Percentiles rank a stretch among this genome's conserved stretches.
Conservation (phyloP, 2,888 invertebrate species). For the Lasioglossum morio region DNA sequence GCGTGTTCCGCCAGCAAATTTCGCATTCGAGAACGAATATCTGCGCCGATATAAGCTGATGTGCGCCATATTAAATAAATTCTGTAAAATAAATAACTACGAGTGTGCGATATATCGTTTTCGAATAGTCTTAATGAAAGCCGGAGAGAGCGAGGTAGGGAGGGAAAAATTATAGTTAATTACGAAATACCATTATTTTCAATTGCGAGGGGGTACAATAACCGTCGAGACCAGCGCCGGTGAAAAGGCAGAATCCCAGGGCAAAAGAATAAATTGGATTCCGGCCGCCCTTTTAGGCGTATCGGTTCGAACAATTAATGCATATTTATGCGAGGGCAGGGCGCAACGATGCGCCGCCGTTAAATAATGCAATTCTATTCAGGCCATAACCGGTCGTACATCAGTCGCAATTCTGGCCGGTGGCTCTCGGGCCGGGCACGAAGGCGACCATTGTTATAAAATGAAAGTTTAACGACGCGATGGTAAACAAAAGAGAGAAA, state of each 20-base stretch:
- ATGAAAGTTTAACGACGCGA: constrained; percentile 62
- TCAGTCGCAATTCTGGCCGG: constrained; percentile 43
- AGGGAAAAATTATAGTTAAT: constrained; percentile 1
- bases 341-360: constrained; percentile 27
- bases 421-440: constrained; percentile 20
- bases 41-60: background rate
- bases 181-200: background rate
- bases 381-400: constrained; percentile 35
- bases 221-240: background rate
- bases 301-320: constrained; percentile 51
- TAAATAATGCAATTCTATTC: constrained; percentile 63
- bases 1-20: background rate
- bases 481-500: constrained; percentile 46
- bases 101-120: background rate
- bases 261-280: constrained; percentile 41
- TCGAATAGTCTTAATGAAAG: background rate
- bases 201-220: constrained; percentile 17
- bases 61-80: background rate
- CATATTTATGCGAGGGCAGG: constrained; percentile 31
- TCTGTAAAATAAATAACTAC: background rate
- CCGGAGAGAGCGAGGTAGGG: background rate
- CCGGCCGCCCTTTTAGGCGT: constrained; percentile 9
- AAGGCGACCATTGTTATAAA: constrained; percentile 50
- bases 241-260: background rate
- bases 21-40: background rate